Evolutionary conservation across 2,113 vertebrate genomes (phyloP).

Genomic region (Puntigrus tetrazona): DNA sequence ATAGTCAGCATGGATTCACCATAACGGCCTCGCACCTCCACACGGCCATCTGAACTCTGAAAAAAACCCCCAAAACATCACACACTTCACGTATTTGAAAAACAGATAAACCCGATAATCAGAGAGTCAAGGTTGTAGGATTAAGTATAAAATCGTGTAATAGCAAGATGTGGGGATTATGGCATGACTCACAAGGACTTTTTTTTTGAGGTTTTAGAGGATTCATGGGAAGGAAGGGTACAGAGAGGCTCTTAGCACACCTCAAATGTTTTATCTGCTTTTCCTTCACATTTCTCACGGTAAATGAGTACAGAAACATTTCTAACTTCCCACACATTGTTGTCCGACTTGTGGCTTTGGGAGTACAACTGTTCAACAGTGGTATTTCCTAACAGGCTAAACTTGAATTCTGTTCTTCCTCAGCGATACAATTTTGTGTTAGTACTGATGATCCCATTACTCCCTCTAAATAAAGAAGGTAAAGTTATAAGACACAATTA

Average conservation of each 20-base stretch:
- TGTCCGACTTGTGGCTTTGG: background rate
- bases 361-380: background rate
- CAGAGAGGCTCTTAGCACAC: background rate
- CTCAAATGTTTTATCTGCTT: background rate
- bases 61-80: constrained; percentile 19
- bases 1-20: constrained; percentile 91
- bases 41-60: constrained; percentile 88
- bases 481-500: background rate
- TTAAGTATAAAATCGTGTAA: background rate
- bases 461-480: background rate
- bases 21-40: constrained; percentile 87
- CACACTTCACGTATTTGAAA: background rate
- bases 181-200: background rate
- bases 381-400: background rate
- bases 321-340: background rate
- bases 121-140: background rate
- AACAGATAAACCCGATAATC: background rate
- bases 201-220: background rate
- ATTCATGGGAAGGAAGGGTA: background rate
- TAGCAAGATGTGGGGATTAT: background rate
- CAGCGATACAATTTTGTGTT: background rate
- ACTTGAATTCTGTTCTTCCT: background rate
- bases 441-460: background rate
- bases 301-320: background rate
- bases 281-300: background rate